phyloP scores from a whole-genome alignment of 2,888 invertebrate species.

The Pocota personata region DNA sequence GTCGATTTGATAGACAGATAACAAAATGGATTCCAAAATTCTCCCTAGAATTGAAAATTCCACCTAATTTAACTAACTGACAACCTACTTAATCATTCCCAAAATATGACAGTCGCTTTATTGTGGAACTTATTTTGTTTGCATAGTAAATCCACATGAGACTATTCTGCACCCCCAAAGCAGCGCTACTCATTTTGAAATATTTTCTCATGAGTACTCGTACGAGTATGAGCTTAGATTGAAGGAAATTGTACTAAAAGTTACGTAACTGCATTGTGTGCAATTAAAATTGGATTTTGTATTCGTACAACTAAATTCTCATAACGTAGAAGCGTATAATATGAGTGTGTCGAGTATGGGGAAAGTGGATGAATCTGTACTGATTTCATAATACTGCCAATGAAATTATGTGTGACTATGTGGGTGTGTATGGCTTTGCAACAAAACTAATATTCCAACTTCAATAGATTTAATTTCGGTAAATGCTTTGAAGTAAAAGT shows the following conservation, averaged over 20 bases:
- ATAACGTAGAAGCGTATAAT: neutral
- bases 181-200: neutral
- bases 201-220: slow-evolving; percentile 6
- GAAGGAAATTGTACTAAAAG: slow-evolving; percentile 33
- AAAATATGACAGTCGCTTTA: neutral
- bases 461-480: slow-evolving; percentile 54
- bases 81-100: neutral
- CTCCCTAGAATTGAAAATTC: too few species aligned
- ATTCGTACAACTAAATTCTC: slow-evolving; percentile 26
- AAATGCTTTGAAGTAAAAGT: slow-evolving; percentile 63
- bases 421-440: slow-evolving; percentile 22
- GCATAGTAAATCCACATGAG: slow-evolving; percentile 13
- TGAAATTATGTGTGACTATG: neutral
- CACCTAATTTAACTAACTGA: too few species aligned
- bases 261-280: slow-evolving; percentile 50
- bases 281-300: slow-evolving; percentile 67
- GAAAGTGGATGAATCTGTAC: neutral
- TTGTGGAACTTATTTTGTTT: neutral
- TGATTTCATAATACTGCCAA: neutral
- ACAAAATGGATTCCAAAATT: too few species aligned
- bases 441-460: slow-evolving; percentile 66
- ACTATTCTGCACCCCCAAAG: neutral
- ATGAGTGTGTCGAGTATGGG: neutral
- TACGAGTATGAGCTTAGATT: neutral
- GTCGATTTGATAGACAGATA: too few species aligned